Base-by-base conservation (phyloP, 2,797 vertebrate genomes). In the Hypotaenidia philippensis region DNA sequence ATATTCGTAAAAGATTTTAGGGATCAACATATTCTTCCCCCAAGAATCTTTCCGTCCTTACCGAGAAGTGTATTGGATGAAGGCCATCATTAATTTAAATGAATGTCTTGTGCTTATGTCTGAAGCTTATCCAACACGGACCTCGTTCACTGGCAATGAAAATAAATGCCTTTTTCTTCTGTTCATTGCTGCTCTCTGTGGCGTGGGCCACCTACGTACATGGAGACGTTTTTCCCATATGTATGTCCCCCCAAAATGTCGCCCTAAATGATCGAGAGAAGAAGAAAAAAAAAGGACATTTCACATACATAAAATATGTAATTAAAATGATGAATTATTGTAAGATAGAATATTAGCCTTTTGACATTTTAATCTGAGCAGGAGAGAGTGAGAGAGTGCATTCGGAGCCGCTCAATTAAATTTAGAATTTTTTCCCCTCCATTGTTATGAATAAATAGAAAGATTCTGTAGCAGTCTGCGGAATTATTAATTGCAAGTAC, bases 361-460 rank as follows among this genome's bases (percentile, higher is more conserved):
- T 98, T 98, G 98, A 98, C 98, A 98, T 98, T 98, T 98, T 98
- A 98, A 98, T 98, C 98, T 98, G 97, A 98, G 97, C 38, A 77
- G 57, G 57, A 71, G 77, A 96, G 97, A 97, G 96, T 88, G 93
- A 96, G 94, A 96, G 96, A 97, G 97, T 88, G 92, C 97, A 97
- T 97, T 98, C 40, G 75, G 97, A 98, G 97, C 97, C 56, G 97
- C 98, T 98, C 98, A 98, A 98, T 98, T 98, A 98, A 98, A 98
- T 98, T 98, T 98, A 98, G 98, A 98, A 97, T 92, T 97, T 97
- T 96, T 96, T 96, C 96, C 97, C 96, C 97, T 98, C 97, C 98
- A 98, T 98, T 98, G 98, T 98, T 98, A 98, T 98, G 98, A 98
- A 98, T 98, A 98, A 98, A 98, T 98, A 98, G 98, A 98, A 98